Conservation (phyloP, 2,113 vertebrate genomes). For the Labeo rohita region DNA sequence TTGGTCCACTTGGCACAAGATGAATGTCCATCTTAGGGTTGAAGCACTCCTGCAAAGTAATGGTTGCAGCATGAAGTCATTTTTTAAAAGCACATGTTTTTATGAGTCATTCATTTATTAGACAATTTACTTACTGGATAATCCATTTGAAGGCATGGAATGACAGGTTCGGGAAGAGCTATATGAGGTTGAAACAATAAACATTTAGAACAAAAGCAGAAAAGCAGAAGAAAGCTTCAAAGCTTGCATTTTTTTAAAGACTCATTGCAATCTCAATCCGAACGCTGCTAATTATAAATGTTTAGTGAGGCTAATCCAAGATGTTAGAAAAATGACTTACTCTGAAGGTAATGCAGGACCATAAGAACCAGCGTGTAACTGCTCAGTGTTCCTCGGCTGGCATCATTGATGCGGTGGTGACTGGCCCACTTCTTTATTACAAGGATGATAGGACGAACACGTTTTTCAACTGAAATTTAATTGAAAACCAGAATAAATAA, state of each 20-base stretch:
- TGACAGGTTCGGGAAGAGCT: conserved; percentile 89
- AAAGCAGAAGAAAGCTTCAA: not conserved
- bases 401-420: conserved; percentile 90
- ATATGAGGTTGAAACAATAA: conserved; percentile 61
- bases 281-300: not conserved
- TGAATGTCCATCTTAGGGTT: conserved; percentile 84
- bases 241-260: not conserved
- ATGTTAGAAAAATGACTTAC: conserved; percentile 76
- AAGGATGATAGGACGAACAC: conserved; percentile 90
- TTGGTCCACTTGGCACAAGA: conserved; percentile 82
- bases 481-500: not conserved
- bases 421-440: conserved; percentile 94
- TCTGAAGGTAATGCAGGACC: conserved; percentile 98
- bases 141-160: conserved; percentile 92
- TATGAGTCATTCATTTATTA: not conserved
- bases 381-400: conserved; percentile 95
- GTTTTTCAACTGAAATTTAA: conserved; percentile 83
- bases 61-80: not conserved
- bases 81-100: not conserved
- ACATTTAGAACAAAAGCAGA: conserved; percentile 26
- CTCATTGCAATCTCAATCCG: not conserved
- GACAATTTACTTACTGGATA: conserved; percentile 84
- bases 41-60: conserved; percentile 84
- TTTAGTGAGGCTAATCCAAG: not conserved
- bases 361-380: conserved; percentile 96